Conservation (phyloP, 2,797 vertebrate species). For the Chelidonichthys spinosus region DNA sequence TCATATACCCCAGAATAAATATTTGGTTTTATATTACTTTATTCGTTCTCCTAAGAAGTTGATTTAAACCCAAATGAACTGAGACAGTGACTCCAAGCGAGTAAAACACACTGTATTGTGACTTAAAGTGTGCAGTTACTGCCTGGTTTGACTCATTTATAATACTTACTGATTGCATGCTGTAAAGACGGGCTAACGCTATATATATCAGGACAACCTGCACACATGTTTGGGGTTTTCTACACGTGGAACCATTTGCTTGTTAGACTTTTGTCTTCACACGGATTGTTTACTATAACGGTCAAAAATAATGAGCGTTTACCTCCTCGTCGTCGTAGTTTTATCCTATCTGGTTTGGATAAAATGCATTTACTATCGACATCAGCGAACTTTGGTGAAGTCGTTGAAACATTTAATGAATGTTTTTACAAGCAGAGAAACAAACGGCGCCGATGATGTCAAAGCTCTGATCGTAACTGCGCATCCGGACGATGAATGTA, state of each 20-base stretch:
- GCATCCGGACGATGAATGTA: slow-evolving; percentile 96
- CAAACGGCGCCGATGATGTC: slow-evolving; percentile 35
- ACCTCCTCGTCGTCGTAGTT: slow-evolving; percentile 41
- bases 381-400: slow-evolving; percentile 36
- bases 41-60: rapidly evolving
- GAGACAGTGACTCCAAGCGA: neutral
- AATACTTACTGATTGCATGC: neutral
- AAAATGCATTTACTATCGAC: slow-evolving; percentile 68
- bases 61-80: neutral
- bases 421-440: slow-evolving; percentile 6
- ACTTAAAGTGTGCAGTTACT: neutral
- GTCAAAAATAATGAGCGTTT: slow-evolving; percentile 77
- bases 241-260: slow-evolving; percentile 62
- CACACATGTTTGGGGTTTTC: neutral
- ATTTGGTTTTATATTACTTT: neutral
- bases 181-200: rapidly evolving
- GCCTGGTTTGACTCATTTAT: neutral
- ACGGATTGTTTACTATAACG: slow-evolving; percentile 78
- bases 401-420: slow-evolving; percentile 46
- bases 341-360: slow-evolving; percentile 71
- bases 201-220: no score
- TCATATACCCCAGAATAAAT: neutral
- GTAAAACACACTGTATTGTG: neutral
- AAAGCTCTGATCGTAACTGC: slow-evolving; percentile 86
- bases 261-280: slow-evolving; percentile 39